phyloP scores from a whole-genome alignment of 1,140 invertebrate genomes.

The Zaprionus ornatus region DNA sequence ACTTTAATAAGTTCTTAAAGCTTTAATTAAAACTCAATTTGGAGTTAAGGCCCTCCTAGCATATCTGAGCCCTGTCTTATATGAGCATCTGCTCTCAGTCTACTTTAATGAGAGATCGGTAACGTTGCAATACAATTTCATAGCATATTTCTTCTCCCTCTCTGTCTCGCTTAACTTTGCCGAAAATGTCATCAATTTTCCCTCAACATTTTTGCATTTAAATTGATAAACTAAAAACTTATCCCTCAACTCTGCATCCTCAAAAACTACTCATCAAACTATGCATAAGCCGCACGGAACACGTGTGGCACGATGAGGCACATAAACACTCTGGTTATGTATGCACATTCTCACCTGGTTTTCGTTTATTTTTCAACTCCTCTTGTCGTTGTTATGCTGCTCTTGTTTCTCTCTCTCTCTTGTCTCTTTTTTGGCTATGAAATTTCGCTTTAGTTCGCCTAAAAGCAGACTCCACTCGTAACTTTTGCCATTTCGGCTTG shows the following conservation, averaged over 20 bases:
- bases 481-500: slow-evolving; percentile 50
- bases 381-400: neutral
- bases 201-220: neutral
- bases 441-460: slow-evolving; percentile 37
- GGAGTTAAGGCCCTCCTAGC: too few species aligned
- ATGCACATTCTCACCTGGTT: slow-evolving; percentile 35
- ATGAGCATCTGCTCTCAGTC: neutral
- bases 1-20: too few species aligned
- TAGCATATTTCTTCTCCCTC: neutral
- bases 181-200: neutral
- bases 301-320: neutral
- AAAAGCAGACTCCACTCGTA: slow-evolving; percentile 51
- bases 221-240: slow-evolving; percentile 23
- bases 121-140: neutral
- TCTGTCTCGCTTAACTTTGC: neutral
- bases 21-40: too few species aligned
- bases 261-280: slow-evolving; percentile 11
- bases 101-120: neutral
- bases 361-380: neutral
- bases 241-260: neutral
- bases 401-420: slow-evolving; percentile 4
- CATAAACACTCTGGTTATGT: slow-evolving; percentile 24
- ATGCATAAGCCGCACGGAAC: neutral
- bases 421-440: slow-evolving; percentile 41
- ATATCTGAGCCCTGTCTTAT: too few species aligned